Base-by-base conservation (phyloP, 2,797 vertebrate species). In the Neomorphus geoffroyi region DNA sequence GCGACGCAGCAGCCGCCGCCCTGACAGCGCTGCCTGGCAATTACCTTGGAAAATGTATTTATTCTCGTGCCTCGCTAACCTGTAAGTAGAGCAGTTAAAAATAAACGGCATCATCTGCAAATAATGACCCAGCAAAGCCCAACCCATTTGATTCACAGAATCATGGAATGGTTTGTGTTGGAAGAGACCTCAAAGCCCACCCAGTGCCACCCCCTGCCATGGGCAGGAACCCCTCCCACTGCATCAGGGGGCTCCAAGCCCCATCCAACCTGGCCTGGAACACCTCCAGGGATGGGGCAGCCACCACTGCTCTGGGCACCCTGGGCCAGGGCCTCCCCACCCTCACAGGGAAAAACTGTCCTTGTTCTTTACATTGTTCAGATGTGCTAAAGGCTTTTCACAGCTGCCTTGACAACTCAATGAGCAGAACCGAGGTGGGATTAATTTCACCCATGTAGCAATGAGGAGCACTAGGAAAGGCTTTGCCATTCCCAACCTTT, bases 41-140 rank as follows among this genome's bases (percentile, higher is more conserved):
- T 41, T 58, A 60, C 27, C 85, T 70, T 45, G 67, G 48, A 8
- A 48, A 6, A n/a, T 1, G 24, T 3, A 7, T 66, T 66, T 27
- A 9, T 80, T 53, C 80, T 39, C 5, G 0, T 15, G 61, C 13
- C 90, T 90, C 61, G 8, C 77, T 28, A 39, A 58, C 51, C 86
- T 64, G 21, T 16, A 83, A 86, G 90, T 78, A 75, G 92, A 93
- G 62, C 70, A 53, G 90, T 57, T 88, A 80, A 86, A 94, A 95
- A 93, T 92, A 90, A 90, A 80, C 82, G 86, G 54, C 5, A 45
- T 86, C 83, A 41, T 27, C 90, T 53, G 66, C 80, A 65, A 22
- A 64, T 60, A 43, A 27, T 4, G 16, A 50, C 32, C 67, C 83
- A 50, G 71, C 94, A 74, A 86, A 96, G 82, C 22, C 88, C 93